Evolutionary conservation across 2,888 invertebrate genomes (phyloP).

Genomic region (Lingula anatina): DNA sequence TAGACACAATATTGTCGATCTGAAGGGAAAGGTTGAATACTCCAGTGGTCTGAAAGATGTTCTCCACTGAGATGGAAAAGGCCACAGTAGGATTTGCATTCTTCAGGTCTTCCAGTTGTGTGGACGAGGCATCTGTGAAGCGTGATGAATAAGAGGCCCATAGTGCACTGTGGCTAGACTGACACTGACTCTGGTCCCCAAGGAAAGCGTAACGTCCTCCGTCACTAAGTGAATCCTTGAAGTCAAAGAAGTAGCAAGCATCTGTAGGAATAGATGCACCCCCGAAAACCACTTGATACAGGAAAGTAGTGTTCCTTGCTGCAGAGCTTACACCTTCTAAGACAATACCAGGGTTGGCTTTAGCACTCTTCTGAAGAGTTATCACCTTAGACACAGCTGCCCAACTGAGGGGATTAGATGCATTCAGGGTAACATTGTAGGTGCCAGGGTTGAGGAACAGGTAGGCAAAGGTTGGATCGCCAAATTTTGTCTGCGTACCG

Average conservation of each 20-base stretch:
- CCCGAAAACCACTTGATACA: too few species aligned
- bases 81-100: neutral
- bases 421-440: slow-evolving; percentile 9
- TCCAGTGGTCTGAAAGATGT: slow-evolving; percentile 12
- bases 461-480: too few species aligned
- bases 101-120: neutral
- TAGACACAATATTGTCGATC: slow-evolving; percentile 15
- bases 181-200: slow-evolving; percentile 12
- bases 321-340: too few species aligned
- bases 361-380: slow-evolving; percentile 12
- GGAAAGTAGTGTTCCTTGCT: too few species aligned
- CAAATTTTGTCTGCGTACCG: too few species aligned
- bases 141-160: neutral
- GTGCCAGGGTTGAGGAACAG: slow-evolving; percentile 5
- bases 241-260: slow-evolving; percentile 19
- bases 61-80: slow-evolving; percentile 4
- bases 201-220: slow-evolving; percentile 15
- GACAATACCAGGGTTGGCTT: too few species aligned
- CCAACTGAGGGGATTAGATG: slow-evolving; percentile 7
- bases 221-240: slow-evolving; percentile 9
- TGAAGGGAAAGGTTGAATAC: slow-evolving; percentile 7
- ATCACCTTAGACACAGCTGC: neutral
- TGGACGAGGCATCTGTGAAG: neutral
- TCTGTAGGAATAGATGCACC: slow-evolving; percentile 10
- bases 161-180: neutral